phyloP scores from a whole-genome alignment of 2,113 vertebrate genomes.

The Gopherus flavomarginatus region DNA sequence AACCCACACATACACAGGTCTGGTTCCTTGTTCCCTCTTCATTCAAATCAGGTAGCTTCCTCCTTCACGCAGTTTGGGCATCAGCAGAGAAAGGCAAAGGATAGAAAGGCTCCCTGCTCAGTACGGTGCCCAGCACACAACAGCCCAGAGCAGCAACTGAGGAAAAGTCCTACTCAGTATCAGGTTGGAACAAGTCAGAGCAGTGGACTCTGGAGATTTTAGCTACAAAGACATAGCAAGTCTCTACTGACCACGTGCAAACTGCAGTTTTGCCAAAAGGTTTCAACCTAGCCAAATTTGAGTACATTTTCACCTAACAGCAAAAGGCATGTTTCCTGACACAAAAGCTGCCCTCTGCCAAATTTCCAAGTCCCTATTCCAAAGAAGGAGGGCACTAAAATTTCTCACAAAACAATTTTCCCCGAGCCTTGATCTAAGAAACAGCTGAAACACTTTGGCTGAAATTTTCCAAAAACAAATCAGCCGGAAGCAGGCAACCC shows the following conservation, averaged over 20 bases:
- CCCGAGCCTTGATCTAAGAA: background rate
- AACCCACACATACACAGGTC: no score
- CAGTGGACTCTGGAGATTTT: no score
- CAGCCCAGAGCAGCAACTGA: background rate
- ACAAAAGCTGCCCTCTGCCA: background rate
- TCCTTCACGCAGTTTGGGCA: background rate
- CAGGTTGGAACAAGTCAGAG: background rate
- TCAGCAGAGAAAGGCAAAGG: background rate
- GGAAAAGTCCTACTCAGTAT: background rate
- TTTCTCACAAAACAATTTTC: background rate
- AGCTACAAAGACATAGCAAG: no score
- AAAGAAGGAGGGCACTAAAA: background rate
- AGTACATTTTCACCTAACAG: background rate
- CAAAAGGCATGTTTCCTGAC: background rate
- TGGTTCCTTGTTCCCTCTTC: background rate
- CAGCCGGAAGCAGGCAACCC: background rate
- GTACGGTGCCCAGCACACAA: background rate
- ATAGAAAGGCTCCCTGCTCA: background rate
- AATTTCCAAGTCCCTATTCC: background rate
- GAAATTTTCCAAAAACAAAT: background rate
- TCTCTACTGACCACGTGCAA: background rate
- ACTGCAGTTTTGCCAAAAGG: background rate
- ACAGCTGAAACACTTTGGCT: background rate
- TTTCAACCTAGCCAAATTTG: background rate
- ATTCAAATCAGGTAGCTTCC: background rate